A percentile compares a stretch with the other conserved stretches of the same genome.
phyloP scores from a whole-genome alignment of 2,888 invertebrate species.

The Rhamnusium bicolor region DNA sequence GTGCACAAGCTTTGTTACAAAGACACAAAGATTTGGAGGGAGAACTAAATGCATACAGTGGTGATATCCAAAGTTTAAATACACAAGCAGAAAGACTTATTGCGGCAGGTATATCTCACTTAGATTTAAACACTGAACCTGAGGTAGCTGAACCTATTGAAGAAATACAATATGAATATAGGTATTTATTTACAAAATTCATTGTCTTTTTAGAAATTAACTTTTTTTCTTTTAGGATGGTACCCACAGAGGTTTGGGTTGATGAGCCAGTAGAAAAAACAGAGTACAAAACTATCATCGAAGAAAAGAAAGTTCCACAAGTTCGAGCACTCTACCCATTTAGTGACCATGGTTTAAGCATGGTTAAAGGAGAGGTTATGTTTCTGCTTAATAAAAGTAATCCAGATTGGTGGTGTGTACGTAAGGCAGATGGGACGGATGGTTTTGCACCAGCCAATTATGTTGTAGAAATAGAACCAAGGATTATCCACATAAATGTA shows the following conservation, averaged over 20 bases:
- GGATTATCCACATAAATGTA: conserved; percentile 87
- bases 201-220: no score
- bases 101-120: conserved; percentile 82
- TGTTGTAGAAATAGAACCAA: conserved; percentile 92
- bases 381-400: conserved; percentile 95
- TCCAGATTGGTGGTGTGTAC: conserved; percentile 99
- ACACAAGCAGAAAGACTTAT: conserved; percentile 85
- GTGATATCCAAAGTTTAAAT: conserved; percentile 85
- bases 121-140: conserved; percentile 79
- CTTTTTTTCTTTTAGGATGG: conserved; percentile 71
- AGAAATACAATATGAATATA: conserved; percentile 75
- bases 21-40: conserved; percentile 91
- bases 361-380: conserved; percentile 88
- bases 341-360: conserved; percentile 92
- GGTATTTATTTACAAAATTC: conserved; percentile 45
- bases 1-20: conserved; percentile 89
- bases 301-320: conserved; percentile 90
- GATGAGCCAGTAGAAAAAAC: conserved; percentile 90
- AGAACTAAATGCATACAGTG: conserved; percentile 90
- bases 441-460: conserved; percentile 99
- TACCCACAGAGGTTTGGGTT: conserved; percentile 94
- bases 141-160: conserved; percentile 76
- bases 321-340: conserved; percentile 91
- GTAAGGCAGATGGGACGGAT: conserved; percentile 91
- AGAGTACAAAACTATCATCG: conserved; percentile 89